A percentile compares a stretch with the other conserved stretches of the same genome.
Conservation (phyloP, 2,113 vertebrate genomes). For the Grammomys dolichurus region DNA sequence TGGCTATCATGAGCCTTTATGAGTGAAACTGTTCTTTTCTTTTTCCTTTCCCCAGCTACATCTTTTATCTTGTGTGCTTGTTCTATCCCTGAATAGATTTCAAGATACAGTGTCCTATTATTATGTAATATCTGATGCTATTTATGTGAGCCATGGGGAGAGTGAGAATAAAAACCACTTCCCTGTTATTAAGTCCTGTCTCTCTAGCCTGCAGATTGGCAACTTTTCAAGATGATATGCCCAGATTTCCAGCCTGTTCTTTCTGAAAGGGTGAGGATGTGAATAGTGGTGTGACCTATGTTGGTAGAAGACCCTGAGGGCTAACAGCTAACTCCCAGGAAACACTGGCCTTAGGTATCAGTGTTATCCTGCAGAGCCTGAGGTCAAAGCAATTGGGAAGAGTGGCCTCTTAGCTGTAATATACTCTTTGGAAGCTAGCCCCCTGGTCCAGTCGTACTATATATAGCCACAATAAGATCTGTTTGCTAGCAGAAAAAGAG, state of each 20-base stretch:
- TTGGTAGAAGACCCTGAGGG: not conserved
- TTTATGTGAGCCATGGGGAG: constrained; percentile 58
- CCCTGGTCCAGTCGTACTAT: not conserved
- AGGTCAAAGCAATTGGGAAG: not conserved
- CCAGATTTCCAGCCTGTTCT: not conserved
- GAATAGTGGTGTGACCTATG: not conserved
- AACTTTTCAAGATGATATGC: not conserved
- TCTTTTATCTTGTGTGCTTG: constrained; percentile 59
- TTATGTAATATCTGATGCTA: constrained; percentile 72
- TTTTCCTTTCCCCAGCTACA: constrained; percentile 4
- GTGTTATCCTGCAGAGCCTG: no score
- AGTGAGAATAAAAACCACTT: constrained; percentile 29
- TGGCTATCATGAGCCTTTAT: constrained; percentile 18
- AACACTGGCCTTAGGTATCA: not conserved
- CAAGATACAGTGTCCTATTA: constrained; percentile 42
- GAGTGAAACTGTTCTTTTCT: constrained; percentile 22
- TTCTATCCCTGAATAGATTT: constrained; percentile 54
- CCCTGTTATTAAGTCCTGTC: constrained; percentile 37
- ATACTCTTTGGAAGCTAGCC: not conserved
- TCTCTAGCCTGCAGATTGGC: not conserved
- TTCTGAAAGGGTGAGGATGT: not conserved
- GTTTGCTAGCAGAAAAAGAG: not conserved
- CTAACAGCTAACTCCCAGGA: not conserved
- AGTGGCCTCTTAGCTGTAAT: not conserved
- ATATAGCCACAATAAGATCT: not conserved